These are phyloP conservation scores for Ruditapes philippinarum DNA, from an alignment of 1,140 invertebrate species.

Conservation along the genomic window DNA sequence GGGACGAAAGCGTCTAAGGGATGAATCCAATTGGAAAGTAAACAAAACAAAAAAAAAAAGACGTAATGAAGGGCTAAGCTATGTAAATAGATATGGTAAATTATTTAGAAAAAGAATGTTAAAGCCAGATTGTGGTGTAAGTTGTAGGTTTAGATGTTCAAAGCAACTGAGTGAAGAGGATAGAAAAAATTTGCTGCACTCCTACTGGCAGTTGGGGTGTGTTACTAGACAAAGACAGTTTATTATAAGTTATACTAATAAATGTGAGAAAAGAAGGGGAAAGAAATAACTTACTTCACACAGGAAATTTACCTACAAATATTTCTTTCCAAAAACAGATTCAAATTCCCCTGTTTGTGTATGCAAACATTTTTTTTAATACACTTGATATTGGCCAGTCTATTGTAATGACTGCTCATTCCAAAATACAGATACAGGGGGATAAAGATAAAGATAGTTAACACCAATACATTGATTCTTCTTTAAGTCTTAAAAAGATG, in stretches of 20 bases:
- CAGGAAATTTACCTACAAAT: neutral
- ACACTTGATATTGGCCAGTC: neutral
- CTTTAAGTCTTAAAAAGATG: conserved; percentile 9
- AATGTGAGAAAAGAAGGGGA: neutral
- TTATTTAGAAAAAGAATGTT: neutral
- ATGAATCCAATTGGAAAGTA: conserved; percentile 16
- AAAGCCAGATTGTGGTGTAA: conserved; percentile 6
- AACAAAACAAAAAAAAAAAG: neutral
- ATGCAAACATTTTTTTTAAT: conserved; percentile 35
- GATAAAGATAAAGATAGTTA: neutral
- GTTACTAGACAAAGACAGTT: conserved; percentile 5
- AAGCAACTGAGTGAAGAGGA: neutral
- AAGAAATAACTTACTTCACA: neutral
- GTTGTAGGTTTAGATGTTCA: conserved; percentile 34
- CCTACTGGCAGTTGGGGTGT: neutral
- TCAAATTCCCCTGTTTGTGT: neutral
- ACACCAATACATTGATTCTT: conserved; percentile 34
- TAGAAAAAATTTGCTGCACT: neutral
- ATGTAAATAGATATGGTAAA: conserved; percentile 1
- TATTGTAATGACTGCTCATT: neutral
- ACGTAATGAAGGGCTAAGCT: conserved; percentile 31
- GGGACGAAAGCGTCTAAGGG: conserved; percentile 19
- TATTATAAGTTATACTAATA: neutral
- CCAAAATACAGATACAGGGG: neutral
- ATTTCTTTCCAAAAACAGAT: neutral